These are phyloP conservation scores for Nyctibius bracteatus DNA, from an alignment of 2,113 vertebrate species.

Conservation along the genomic window DNA sequence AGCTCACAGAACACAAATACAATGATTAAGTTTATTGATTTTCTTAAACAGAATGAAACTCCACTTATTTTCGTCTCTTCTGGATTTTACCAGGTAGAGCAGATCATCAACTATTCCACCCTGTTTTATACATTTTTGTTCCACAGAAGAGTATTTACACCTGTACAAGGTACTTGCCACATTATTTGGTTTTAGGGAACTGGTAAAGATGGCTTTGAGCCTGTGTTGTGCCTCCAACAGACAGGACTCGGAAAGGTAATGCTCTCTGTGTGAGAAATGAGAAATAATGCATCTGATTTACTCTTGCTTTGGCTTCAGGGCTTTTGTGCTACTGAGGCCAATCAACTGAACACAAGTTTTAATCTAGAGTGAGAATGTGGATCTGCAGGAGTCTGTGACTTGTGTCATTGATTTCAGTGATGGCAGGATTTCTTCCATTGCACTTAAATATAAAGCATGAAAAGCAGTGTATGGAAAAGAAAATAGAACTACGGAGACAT, in stretches of 20 bases:
- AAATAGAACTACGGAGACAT: background rate
- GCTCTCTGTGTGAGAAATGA: background rate
- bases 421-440: background rate
- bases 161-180: background rate
- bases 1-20: background rate
- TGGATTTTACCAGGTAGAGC: background rate
- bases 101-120: background rate
- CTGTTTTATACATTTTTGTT: background rate
- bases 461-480: background rate
- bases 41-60: background rate
- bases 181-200: background rate
- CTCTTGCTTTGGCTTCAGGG: background rate
- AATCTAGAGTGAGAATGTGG: background rate
- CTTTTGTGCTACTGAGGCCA: background rate
- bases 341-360: background rate
- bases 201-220: background rate
- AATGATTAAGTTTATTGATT: background rate
- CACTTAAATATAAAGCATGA: background rate
- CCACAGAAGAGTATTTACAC: background rate
- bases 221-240: background rate
- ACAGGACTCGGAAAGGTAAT: background rate
- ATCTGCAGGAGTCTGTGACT: background rate
- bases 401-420: background rate
- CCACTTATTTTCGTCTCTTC: background rate
- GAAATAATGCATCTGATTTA: background rate